Evolutionary conservation across 2,888 invertebrate genomes (phyloP), one percentile per base, ranked within the genome.

Genomic region (Parascotia fuliginaria): DNA sequence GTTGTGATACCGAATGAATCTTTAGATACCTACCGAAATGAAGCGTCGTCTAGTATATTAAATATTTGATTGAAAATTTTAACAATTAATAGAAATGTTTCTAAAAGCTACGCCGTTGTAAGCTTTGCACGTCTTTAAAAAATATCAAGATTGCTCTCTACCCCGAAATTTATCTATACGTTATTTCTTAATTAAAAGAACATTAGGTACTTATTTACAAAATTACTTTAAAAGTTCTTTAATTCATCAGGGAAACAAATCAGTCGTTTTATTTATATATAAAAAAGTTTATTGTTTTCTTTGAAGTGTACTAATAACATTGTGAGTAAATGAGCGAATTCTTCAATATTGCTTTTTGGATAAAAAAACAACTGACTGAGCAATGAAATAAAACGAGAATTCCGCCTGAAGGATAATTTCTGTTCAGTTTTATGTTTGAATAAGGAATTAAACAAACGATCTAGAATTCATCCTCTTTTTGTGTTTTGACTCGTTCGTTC

Each of bases 291-390:
- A 15, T 13, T 42, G 13, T 32, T 33, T 27, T 15, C 27, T 33
- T 42, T 33, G 9, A 24, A 33, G 15, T 2, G 11, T 14, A 3
- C 6, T 14, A 13, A 42, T 7, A 24, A 36, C 9, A 36, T 28
- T 34, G 16, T 16, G 16, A 36, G 28, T 12, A 13, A 19, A 42
- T 9, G 11, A 12, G 12, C 2, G 16, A 42, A 33, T 42, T 34
- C 42, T 28, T 28, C 13, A 42, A 16, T 34, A 42, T 34, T 42
- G 27, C 12, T 34, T 42, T 42, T 36, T 9, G 40, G 16, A 11
- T 2, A 31, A 31, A 40, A 19, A 31, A 40, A 13, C n/a, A 39
- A 16, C 33, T 13, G 12, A n/a, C n/a, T n/a, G n/a, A n/a, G n/a
- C n/a, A n/a, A n/a, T n/a, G 24, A 9, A 11, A 24, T 14, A 42